Base-by-base conservation (phyloP, 2,797 vertebrate species). In the Champsocephalus esox region DNA sequence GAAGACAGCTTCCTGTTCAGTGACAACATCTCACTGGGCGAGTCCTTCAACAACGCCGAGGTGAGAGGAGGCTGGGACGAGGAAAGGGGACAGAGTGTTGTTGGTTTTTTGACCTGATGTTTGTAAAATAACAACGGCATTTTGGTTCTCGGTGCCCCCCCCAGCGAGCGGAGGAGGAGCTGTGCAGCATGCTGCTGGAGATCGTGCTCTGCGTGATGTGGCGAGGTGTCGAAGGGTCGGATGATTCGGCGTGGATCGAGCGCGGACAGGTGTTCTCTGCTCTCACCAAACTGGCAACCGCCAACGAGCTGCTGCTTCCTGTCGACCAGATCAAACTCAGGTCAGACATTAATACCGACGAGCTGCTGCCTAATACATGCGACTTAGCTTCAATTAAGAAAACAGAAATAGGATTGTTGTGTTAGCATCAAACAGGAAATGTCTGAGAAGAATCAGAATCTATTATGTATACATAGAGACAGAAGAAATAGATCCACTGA, bases 191-290 rank as follows among this genome's bases (percentile, higher is more conserved):
- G 92, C 92, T 99, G 80, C 93, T 96, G 85, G 95, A 96, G 90
- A 96, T 97, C 32, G 83, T 99, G 58, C 93, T 96, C 69, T 96
- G 93, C 69, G 81, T 99, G 75, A 98, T 98, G 96, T 98, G 96
- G 96, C 96, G 96, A n/a, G 98, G 98, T 8, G 93, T 99, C 6
- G 96, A 97, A 73, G 97, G 95, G 10, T 98, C 96, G 0, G 98
- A 99, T 48, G 96, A 97, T 38, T 84, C 88, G 0, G 95, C 97
- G 19, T 99, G 98, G 98, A 84, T 96, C 84, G 97, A 99, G 86
- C 95, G 97, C 9, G 98, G 98, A 24, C 97, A 99, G 77, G 97
- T 99, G 48, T 99, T 99, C 93, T 97, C 98, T 2, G 97, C 98
- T 52, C 95, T 99, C 62, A 96, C 95, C 84, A 98, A 97, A 87